Base-by-base conservation (phyloP, 2,888 invertebrate genomes). In the Ophonus ardosiacus region DNA sequence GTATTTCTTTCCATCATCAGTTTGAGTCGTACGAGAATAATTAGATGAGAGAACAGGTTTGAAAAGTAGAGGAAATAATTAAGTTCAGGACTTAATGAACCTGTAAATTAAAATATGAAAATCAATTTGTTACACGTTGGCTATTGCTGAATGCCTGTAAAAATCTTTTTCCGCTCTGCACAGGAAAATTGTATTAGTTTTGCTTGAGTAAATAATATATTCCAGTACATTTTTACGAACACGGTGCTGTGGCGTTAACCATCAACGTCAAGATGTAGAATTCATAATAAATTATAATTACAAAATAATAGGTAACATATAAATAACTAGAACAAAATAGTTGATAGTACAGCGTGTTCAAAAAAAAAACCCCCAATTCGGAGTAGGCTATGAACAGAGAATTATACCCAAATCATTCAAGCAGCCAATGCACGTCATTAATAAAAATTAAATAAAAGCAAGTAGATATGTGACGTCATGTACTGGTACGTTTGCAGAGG, bases 31-130 rank as follows among this genome's bases (percentile, higher is more conserved):
- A 76, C 61, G 21, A 43, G 74, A 74, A 83, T 83, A 74, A 83
- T 83, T 83, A 76, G 78, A 57, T 61, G 82, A 43, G 51, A 63
- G 18, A 78, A 78, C 84, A 78, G 65, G 84, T 81, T 84, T 61
- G 38, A 78, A 78, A 21, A 78, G 76, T 31, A 84, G 31, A 84
- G 84, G 84, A 84, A 84, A 84, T 84, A 84, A 84, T 84, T 84
- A 84, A 84, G 78, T 84, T 63, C 78, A 74, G 13, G 59, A 40
- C 78, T 84, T 84, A 84, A 63, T 84, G 78, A 78, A 84, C 84
- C 84, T 65, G 84, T 78, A 84, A 78, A 84, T 84, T 84, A 84
- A 84, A 63, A 84, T 84, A 81, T 81, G 81, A 81, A 81, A 81
- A 81, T 81, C 81, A 81, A 81, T 81, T 81, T 81, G 81, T 81